Percentiles rank a stretch among this genome's conserved stretches.
Evolutionary conservation across 1,140 invertebrate species (phyloP).

Genomic region (Trichoplusia ni): DNA sequence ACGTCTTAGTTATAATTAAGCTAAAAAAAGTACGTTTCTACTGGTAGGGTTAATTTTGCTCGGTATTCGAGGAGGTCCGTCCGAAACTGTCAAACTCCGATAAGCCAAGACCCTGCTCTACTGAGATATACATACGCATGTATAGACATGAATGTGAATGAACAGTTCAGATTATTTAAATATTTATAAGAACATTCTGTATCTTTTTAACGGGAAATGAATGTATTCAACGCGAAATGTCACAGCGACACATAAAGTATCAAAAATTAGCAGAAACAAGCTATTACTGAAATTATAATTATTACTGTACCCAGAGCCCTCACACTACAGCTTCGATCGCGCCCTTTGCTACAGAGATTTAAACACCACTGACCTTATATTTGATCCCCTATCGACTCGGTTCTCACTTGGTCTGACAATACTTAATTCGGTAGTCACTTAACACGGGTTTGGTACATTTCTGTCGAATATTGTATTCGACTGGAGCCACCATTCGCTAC

Average conservation of each 20-base stretch:
- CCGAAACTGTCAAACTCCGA: constrained; percentile 18
- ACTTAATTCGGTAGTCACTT: constrained; percentile 56
- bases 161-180: neutral
- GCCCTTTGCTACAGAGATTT: neutral
- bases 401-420: constrained; percentile 26
- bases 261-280: neutral
- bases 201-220: no score
- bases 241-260: neutral
- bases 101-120: neutral
- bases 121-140: neutral
- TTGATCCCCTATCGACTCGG: constrained; percentile 19
- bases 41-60: neutral
- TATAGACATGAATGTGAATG: constrained; percentile 9
- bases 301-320: constrained; percentile 10
- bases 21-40: no score
- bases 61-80: neutral
- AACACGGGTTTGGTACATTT: constrained; percentile 73
- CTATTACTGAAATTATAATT: constrained; percentile 5
- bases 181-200: no score
- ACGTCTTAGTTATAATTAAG: no score
- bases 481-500: constrained; percentile 58
- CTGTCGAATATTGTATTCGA: constrained; percentile 70
- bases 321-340: constrained; percentile 12
- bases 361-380: constrained; percentile 29
- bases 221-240: neutral